Evolutionary conservation across 2,113 vertebrate genomes (phyloP), one percentile per base, ranked within the genome.

Genomic region (Harpagus bidentatus): DNA sequence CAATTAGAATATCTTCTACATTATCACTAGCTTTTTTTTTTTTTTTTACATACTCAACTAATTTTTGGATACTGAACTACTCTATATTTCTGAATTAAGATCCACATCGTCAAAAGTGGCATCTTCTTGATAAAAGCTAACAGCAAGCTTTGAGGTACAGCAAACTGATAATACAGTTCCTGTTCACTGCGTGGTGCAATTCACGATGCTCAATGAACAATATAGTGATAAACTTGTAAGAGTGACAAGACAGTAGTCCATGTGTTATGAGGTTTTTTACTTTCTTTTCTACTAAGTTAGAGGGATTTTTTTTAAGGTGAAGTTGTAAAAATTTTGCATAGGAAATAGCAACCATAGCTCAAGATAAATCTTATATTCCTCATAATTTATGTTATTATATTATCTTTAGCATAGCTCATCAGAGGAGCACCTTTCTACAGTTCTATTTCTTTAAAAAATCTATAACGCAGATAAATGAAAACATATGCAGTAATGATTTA

Each of bases 391-490:
- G 13, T 58, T 69, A 47, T 34, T 48, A 78, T 29, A 76, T 59
- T 82, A 66, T 15, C 32, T 77, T 86, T 81, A 62, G n/a, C 28
- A 42, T 4, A 70, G 14, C 6, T 59, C 11, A 53, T 53, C 32
- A 2, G 0, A 86, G 25, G 7, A 76, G 23, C 34, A 79, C 25
- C 50, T 73, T 94, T 69, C 48, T 61, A 34, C 15, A 69, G 70
- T 18, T 70, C 50, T 65, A n/a, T 59, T 97, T 90, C 93, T 97
- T 93, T 63, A 40, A 90, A 90, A 87, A 76, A 25, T 79, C 52
- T 4, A 0, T 52, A 87, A 87, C 4, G 11, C 52, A 55, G 52
- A 38, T 63, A 95, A 89, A 97, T 86, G 94, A 92, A 96, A 94
- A 58, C 69, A 67, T 67, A 88, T 71, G 66, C 77, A 84, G 78